phyloP scores from a whole-genome alignment of 2,888 invertebrate species.

The Julus scanicus region DNA sequence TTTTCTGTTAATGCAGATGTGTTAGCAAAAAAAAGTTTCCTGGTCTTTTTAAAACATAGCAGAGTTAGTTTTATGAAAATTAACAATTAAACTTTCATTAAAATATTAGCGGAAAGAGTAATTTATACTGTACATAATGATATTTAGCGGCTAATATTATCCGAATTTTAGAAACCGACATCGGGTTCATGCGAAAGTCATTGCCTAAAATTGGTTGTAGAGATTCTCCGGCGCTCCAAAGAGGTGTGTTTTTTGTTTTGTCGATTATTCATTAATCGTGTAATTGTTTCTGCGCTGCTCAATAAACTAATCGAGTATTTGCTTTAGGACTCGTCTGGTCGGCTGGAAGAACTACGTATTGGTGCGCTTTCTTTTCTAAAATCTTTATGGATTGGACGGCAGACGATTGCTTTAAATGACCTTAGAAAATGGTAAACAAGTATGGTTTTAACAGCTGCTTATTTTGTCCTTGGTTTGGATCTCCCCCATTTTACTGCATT shows the following conservation, averaged over 20 bases:
- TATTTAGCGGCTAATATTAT: too few species aligned
- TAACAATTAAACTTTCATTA: too few species aligned
- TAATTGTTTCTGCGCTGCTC: too few species aligned
- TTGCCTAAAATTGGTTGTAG: constrained; percentile 46
- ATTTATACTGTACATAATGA: too few species aligned
- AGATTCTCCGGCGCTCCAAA: constrained; percentile 52
- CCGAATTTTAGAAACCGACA: background rate
- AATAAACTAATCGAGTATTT: background rate
- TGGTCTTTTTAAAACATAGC: too few species aligned
- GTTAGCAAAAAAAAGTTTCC: too few species aligned
- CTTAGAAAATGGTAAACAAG: constrained; percentile 52
- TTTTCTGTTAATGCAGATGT: too few species aligned
- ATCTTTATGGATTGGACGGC: constrained; percentile 54
- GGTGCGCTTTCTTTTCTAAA: constrained; percentile 46
- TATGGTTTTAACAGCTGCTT: too few species aligned
- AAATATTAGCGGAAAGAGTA: too few species aligned
- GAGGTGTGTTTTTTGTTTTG: background rate
- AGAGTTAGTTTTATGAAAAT: too few species aligned
- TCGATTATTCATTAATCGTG: background rate
- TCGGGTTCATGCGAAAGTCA: constrained; percentile 24
- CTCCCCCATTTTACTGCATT: too few species aligned
- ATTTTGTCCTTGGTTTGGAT: too few species aligned
- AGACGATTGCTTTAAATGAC: constrained; percentile 46
- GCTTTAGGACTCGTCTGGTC: constrained; percentile 45
- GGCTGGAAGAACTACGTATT: constrained; percentile 44